These are phyloP conservation scores for Gobionotothen gibberifrons DNA, from an alignment of 2,797 vertebrate genomes.

Conservation along the genomic window DNA sequence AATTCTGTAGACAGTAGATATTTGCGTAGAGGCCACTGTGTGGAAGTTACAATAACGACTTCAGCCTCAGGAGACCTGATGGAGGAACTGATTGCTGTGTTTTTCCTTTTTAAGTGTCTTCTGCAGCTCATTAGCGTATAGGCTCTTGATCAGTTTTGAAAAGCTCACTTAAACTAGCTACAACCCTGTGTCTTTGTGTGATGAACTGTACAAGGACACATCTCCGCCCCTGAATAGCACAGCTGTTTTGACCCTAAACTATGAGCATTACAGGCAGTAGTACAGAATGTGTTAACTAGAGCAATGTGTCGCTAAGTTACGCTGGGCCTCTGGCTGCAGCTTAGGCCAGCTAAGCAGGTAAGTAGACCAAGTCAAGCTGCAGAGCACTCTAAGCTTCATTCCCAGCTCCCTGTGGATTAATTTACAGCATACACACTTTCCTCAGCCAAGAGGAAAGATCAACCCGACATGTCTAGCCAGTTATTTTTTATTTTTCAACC, in stretches of 20 bases:
- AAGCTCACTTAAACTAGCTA: not conserved
- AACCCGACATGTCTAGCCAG: slow-evolving; percentile 14
- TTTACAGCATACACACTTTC: slow-evolving; percentile 39
- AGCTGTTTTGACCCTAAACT: not conserved
- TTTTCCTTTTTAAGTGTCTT: not conserved
- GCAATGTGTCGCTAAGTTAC: slow-evolving; percentile 47
- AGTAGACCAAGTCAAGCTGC: slow-evolving; percentile 73
- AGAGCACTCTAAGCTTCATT: slow-evolving; percentile 60
- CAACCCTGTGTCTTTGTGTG: not conserved
- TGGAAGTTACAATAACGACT: slow-evolving; percentile 6
- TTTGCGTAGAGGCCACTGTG: slow-evolving; percentile 6
- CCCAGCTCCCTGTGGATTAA: slow-evolving; percentile 62
- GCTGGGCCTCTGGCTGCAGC: slow-evolving; percentile 38
- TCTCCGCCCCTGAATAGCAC: not conserved
- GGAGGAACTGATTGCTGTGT: not conserved
- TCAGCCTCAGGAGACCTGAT: not conserved
- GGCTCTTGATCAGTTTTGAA: not conserved
- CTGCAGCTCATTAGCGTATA: not conserved
- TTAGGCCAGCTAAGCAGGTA: slow-evolving; percentile 77
- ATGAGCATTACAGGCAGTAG: slow-evolving; percentile 3
- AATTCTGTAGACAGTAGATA: not conserved
- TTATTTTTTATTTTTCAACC: not conserved
- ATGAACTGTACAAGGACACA: not conserved
- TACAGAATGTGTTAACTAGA: slow-evolving; percentile 10
- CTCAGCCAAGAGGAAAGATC: slow-evolving; percentile 58